These are phyloP conservation scores for Silurus meridionalis DNA, from an alignment of 2,113 vertebrate genomes.

Conservation along the genomic window DNA sequence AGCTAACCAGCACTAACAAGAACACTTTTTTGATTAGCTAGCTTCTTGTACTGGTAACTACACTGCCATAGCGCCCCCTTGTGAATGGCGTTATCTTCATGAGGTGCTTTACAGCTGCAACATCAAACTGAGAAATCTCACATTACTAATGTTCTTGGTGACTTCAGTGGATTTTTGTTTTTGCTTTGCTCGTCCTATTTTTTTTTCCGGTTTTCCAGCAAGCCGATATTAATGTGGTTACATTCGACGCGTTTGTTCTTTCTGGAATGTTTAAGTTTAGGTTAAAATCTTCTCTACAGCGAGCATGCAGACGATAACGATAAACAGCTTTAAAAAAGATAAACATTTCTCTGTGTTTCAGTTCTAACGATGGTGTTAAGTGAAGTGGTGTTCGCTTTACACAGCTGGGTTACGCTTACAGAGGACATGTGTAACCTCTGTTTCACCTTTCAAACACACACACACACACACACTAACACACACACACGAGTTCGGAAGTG, in stretches of 20 bases:
- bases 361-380: not conserved
- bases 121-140: not conserved
- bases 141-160: not conserved
- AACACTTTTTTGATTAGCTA: not conserved
- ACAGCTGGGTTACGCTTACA: conserved; percentile 12
- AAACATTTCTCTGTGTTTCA: not conserved
- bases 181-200: too few species aligned
- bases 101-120: not conserved
- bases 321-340: not conserved
- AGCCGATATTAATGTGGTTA: not conserved
- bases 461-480: not conserved
- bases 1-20: too few species aligned
- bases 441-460: not conserved
- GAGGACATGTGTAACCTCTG: conserved; percentile 19
- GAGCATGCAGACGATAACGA: not conserved
- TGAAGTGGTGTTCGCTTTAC: not conserved
- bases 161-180: not conserved
- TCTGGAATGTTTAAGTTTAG: not conserved
- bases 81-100: not conserved
- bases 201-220: too few species aligned
- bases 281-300: not conserved
- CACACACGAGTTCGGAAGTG: conserved; percentile 44
- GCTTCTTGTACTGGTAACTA: not conserved
- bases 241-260: not conserved
- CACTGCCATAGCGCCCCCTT: not conserved